Evolutionary conservation across 1,140 invertebrate species (phyloP).

Genomic region (Drosophila kikkawai): DNA sequence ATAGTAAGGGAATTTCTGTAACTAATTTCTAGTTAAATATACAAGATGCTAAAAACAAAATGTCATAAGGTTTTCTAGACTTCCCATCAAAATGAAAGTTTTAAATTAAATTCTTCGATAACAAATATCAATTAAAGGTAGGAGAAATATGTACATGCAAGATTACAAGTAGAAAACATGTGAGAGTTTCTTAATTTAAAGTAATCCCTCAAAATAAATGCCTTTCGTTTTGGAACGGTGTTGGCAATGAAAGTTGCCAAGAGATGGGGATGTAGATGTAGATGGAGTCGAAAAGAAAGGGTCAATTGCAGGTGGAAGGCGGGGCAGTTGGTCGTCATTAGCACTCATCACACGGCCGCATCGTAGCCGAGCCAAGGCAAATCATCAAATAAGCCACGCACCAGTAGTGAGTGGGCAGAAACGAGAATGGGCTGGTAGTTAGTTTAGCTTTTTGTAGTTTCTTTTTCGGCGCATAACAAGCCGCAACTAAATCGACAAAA

Average conservation of each 20-base stretch:
- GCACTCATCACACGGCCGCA: slow-evolving; percentile 30
- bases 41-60: background rate
- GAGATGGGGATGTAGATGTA: slow-evolving; percentile 4
- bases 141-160: background rate
- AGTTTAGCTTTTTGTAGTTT: background rate
- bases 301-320: slow-evolving; percentile 29
- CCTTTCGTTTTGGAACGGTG: background rate
- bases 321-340: slow-evolving; percentile 20
- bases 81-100: background rate
- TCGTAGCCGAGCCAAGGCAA: slow-evolving; percentile 9
- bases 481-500: slow-evolving; percentile 40
- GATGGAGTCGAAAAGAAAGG: slow-evolving; percentile 13
- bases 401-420: slow-evolving; percentile 29
- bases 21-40: background rate
- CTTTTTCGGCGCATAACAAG: slow-evolving; percentile 28
- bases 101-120: background rate
- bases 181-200: slow-evolving; percentile 6
- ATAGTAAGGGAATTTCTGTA: background rate
- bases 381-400: slow-evolving; percentile 44
- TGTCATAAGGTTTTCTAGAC: background rate
- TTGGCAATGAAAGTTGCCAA: slow-evolving; percentile 16
- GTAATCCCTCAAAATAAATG: slow-evolving; percentile 3
- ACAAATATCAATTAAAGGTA: background rate
- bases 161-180: background rate
- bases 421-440: slow-evolving; percentile 1